Percentiles rank a stretch among this genome's conserved stretches.
Conservation (phyloP, 2,888 invertebrate species). For the Hydrotaea diabolus region DNA sequence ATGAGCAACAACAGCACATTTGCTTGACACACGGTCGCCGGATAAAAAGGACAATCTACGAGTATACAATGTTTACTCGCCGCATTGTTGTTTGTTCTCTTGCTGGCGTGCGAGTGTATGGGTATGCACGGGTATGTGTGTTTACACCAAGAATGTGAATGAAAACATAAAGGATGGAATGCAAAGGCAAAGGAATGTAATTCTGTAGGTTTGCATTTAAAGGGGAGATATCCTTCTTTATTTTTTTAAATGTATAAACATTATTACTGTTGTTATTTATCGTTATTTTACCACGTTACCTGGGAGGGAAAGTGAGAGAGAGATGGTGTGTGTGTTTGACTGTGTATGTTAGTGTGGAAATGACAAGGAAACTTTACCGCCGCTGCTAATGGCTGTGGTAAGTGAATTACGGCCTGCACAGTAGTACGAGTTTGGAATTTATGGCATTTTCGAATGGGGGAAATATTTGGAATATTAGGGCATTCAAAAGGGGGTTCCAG, state of each 20-base stretch:
- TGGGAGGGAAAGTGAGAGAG: conserved; percentile 2
- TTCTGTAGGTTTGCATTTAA: background rate
- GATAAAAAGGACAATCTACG: background rate
- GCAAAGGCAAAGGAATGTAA: conserved; percentile 4
- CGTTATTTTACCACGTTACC: conserved; percentile 22
- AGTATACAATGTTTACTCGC: background rate
- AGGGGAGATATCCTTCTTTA: conserved; percentile 1
- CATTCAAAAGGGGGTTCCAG: too few relatives aligned
- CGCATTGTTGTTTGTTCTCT: background rate
- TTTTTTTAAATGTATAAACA: conserved; percentile 44
- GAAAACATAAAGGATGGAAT: conserved; percentile 36
- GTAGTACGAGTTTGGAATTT: background rate
- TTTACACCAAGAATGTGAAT: conserved; percentile 25
- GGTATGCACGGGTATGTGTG: background rate
- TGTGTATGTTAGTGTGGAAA: too few relatives aligned
- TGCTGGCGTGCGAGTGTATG: background rate
- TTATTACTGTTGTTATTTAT: conserved; percentile 54
- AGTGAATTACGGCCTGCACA: background rate
- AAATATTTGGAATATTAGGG: too few relatives aligned
- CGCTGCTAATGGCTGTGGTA: background rate
- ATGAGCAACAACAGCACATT: background rate
- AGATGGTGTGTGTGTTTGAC: background rate
- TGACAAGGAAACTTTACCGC: background rate
- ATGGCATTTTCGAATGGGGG: too few relatives aligned
- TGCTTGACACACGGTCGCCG: conserved; percentile 2